Conservation (phyloP, 2,888 invertebrate genomes). For the Macrosiphum euphorbiae region DNA sequence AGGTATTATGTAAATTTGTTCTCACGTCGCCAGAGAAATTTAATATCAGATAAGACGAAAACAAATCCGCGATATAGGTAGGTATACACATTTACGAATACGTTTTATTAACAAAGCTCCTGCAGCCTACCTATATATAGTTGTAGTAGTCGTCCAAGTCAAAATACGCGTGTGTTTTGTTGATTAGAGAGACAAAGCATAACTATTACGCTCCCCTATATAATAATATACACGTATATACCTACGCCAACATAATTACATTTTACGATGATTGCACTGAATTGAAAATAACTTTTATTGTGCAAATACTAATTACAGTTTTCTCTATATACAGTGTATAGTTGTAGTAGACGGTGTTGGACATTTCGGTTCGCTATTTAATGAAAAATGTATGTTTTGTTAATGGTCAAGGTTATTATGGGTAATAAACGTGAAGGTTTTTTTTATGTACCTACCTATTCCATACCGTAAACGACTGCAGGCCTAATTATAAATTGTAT, state of each 20-base stretch:
- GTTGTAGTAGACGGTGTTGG: neutral
- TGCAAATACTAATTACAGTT: slow-evolving; percentile 28
- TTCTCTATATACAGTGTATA: neutral
- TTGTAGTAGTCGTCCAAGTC: neutral
- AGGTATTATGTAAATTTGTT: neutral
- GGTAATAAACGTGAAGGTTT: slow-evolving; percentile 8
- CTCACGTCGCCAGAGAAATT: neutral
- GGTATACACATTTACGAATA: neutral
- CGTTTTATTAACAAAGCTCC: slow-evolving; percentile 2
- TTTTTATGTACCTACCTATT: neutral
- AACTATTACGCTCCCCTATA: neutral
- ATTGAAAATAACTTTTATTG: slow-evolving; percentile 43
- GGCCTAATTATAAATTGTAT: neutral
- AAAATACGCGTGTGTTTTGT: slow-evolving; percentile 11
- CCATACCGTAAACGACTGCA: neutral
- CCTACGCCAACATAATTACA: neutral
- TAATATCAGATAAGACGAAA: neutral
- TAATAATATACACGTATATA: neutral
- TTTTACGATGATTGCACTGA: slow-evolving; percentile 33
- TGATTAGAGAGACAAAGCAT: slow-evolving; percentile 35
- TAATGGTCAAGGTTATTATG: slow-evolving; percentile 21
- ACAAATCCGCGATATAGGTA: neutral
- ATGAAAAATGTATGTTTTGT: slow-evolving; percentile 28
- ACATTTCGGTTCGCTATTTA: slow-evolving; percentile 20
- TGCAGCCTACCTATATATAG: neutral